Conservation (phyloP, 2,888 invertebrate genomes). For the Auanema sp. region DNA sequence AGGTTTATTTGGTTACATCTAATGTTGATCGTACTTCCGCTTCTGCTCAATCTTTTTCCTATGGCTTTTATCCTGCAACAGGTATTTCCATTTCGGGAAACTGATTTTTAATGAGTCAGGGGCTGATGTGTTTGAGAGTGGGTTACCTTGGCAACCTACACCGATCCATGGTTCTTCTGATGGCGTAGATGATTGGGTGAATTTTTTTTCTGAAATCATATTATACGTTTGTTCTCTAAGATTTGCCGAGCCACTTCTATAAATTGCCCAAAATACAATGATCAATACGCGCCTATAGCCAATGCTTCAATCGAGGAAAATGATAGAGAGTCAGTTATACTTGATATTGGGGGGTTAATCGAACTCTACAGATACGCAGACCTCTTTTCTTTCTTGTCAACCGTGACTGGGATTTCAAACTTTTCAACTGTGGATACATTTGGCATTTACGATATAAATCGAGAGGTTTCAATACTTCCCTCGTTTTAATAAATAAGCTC, state of each 20-base stretch:
- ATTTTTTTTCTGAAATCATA: not conserved
- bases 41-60: slow-evolving; percentile 82
- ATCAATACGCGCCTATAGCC: too few relatives aligned
- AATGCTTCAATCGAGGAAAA: not conserved
- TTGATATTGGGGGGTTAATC: not conserved
- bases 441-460: slow-evolving; percentile 41
- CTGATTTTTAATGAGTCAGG: not conserved
- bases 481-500: slow-evolving; percentile 13
- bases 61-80: slow-evolving; percentile 74
- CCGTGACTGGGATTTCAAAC: slow-evolving; percentile 36
- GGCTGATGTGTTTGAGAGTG: slow-evolving; percentile 7
- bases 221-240: not conserved
- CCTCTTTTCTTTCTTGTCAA: slow-evolving; percentile 36
- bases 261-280: not conserved
- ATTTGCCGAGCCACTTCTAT: not conserved
- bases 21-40: slow-evolving; percentile 69
- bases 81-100: not conserved
- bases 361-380: slow-evolving; percentile 20
- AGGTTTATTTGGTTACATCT: slow-evolving; percentile 64
- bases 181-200: slow-evolving; percentile 47
- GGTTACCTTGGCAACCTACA: slow-evolving; percentile 49
- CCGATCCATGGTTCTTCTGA: slow-evolving; percentile 43
- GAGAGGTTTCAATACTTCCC: slow-evolving; percentile 30
- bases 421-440: slow-evolving; percentile 30
- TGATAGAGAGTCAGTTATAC: not conserved